Evolutionary conservation across 1,140 invertebrate species (phyloP).

Genomic region (Phymorhynchus buccinoides): DNA sequence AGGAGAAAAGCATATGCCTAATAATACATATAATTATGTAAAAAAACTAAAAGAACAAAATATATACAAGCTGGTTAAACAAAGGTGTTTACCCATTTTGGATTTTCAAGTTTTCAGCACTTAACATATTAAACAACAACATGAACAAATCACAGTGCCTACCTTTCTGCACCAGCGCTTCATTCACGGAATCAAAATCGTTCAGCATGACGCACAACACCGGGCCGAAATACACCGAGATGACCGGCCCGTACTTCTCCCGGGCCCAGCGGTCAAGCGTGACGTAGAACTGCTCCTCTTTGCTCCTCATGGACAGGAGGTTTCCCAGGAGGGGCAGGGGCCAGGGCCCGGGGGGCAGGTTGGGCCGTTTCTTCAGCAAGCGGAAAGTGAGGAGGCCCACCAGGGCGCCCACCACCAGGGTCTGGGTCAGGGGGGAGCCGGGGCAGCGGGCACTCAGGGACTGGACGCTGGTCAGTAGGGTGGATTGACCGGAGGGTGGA

Average conservation of each 20-base stretch:
- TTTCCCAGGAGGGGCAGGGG: conserved; percentile 14
- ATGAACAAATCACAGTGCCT: background rate
- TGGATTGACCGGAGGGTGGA: background rate
- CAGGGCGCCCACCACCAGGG: background rate
- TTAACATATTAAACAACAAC: background rate
- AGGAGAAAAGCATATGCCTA: too few relatives aligned
- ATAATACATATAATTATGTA: too few relatives aligned
- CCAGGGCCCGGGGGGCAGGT: conserved; percentile 5
- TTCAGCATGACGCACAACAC: conserved; percentile 18
- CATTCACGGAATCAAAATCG: conserved; percentile 6
- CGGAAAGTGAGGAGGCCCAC: background rate
- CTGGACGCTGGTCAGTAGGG: background rate
- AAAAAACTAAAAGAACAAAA: too few relatives aligned
- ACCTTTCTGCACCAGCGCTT: conserved; percentile 30
- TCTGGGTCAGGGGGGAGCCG: background rate
- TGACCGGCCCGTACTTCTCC: conserved; percentile 21
- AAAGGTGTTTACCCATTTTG: too few relatives aligned
- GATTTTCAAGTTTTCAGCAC: too few relatives aligned
- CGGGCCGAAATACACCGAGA: conserved; percentile 20
- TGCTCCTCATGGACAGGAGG: conserved; percentile 5
- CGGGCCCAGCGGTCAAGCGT: background rate
- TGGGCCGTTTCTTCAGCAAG: background rate
- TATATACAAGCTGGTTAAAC: too few relatives aligned
- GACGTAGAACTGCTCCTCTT: background rate
- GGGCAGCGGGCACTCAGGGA: background rate